phyloP scores from a whole-genome alignment of 2,113 vertebrate species.

The Indicator indicator region DNA sequence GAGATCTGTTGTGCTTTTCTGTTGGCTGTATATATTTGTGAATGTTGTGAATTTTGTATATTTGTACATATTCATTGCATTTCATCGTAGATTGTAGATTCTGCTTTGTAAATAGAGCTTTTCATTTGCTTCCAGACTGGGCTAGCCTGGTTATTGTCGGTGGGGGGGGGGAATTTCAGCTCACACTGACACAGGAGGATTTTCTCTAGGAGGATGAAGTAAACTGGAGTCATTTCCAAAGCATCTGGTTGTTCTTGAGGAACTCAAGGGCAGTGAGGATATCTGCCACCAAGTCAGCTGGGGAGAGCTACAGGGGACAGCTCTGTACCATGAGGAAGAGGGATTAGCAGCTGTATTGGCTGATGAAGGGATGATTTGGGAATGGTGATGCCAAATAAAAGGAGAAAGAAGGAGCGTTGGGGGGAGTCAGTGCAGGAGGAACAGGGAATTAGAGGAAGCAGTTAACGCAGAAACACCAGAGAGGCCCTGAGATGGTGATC shows the following conservation, averaged over 20 bases:
- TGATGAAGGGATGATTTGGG: background rate
- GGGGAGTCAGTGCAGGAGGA: background rate
- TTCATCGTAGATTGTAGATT: too few relatives aligned
- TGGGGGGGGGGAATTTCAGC: too few relatives aligned
- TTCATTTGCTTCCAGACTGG: too few relatives aligned
- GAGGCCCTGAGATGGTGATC: background rate
- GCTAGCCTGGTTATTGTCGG: too few relatives aligned
- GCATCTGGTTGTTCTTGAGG: background rate
- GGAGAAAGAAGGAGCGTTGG: background rate
- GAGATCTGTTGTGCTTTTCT: too few relatives aligned
- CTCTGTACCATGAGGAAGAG: rapidly evolving
- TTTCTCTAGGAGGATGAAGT: background rate
- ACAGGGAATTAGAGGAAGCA: rapidly evolving
- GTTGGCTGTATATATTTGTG: too few relatives aligned
- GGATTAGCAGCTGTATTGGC: background rate
- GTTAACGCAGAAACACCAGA: background rate
- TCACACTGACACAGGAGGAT: too few relatives aligned
- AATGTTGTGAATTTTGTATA: too few relatives aligned
- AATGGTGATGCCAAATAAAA: background rate
- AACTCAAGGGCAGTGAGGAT: background rate
- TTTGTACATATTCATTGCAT: too few relatives aligned
- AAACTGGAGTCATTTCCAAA: background rate
- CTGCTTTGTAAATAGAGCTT: too few relatives aligned
- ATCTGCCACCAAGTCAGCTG: background rate
- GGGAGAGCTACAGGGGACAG: background rate